phyloP scores from a whole-genome alignment of 1,140 invertebrate genomes.

The Lepidurus packardi region DNA sequence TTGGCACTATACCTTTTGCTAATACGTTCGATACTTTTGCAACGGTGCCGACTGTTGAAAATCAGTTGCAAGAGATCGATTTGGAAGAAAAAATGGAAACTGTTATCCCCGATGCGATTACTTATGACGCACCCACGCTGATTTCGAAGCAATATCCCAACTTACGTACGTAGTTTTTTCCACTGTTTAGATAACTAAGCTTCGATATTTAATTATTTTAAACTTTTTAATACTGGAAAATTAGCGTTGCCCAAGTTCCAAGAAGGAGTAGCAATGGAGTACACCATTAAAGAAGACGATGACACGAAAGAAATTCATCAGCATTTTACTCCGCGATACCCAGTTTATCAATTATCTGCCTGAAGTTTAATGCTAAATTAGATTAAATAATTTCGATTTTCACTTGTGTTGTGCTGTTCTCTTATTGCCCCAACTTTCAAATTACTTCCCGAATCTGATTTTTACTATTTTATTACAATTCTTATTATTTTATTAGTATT shows the following conservation, averaged over 20 bases:
- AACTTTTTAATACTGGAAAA: not conserved
- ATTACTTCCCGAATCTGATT: too few species aligned
- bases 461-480: too few species aligned
- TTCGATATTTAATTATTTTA: not conserved
- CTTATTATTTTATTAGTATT: too few species aligned
- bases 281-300: not conserved
- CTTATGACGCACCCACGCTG: not conserved
- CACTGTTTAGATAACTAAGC: not conserved
- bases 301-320: not conserved
- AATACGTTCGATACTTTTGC: not conserved
- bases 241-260: not conserved
- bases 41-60: not conserved
- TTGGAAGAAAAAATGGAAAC: not conserved
- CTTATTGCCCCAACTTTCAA: too few species aligned
- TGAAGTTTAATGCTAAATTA: not conserved
- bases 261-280: not conserved
- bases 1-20: not conserved
- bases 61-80: not conserved
- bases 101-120: not conserved
- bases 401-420: too few species aligned
- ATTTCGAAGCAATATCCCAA: slow-evolving; percentile 2
- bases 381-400: not conserved
- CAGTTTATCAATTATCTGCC: not conserved
- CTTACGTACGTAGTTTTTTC: not conserved
- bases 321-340: not conserved